These are phyloP conservation scores for Papilio helenus DNA, from an alignment of 1,140 invertebrate species.

Conservation along the genomic window DNA sequence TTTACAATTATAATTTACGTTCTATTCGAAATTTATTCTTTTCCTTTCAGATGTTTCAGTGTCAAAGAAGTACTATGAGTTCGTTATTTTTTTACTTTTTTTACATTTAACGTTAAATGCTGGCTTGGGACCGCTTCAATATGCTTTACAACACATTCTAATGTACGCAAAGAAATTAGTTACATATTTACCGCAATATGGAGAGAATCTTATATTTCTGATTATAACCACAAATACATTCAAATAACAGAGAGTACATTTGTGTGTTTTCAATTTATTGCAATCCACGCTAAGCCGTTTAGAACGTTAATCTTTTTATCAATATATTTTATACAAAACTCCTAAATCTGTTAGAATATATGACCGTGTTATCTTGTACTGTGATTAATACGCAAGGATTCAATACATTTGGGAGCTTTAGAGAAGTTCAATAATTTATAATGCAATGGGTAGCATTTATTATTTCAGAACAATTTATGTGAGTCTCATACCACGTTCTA, in stretches of 20 bases:
- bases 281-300: not conserved
- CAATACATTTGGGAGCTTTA: conserved; percentile 10
- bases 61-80: not conserved
- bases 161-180: too few species aligned
- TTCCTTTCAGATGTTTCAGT: not conserved
- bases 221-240: not conserved
- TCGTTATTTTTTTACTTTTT: not conserved
- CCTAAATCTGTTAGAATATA: conserved; percentile 32
- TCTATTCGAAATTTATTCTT: not conserved
- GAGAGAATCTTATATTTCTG: too few species aligned
- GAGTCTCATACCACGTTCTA: not conserved
- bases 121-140: too few species aligned
- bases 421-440: conserved; percentile 6
- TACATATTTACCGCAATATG: too few species aligned
- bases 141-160: too few species aligned
- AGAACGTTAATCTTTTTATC: conserved; percentile 18
- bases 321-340: conserved; percentile 9
- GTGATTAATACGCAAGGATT: conserved; percentile 26
- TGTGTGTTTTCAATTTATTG: conserved; percentile 4
- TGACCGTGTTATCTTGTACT: conserved; percentile 32
- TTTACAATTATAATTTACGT: not conserved
- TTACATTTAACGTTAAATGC: too few species aligned
- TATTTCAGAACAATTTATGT: not conserved
- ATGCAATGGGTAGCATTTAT: not conserved
- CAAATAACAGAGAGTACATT: not conserved